Evolutionary conservation across 2,113 vertebrate species (phyloP).

Genomic region (Indicator maculatus): DNA sequence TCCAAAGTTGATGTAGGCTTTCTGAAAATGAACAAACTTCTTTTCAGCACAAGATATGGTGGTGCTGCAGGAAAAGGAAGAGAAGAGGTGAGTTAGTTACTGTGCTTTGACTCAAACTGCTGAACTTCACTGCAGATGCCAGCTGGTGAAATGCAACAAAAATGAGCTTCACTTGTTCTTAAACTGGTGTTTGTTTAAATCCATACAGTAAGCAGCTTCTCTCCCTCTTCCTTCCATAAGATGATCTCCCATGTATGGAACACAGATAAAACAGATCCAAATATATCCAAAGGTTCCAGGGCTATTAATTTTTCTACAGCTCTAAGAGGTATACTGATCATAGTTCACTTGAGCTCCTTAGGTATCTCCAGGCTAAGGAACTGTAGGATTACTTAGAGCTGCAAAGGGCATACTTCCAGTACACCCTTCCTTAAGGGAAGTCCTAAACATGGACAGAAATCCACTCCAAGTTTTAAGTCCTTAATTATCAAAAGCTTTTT

Average conservation of each 20-base stretch:
- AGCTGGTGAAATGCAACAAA: neutral
- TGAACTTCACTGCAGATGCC: neutral
- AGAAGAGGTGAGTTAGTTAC: neutral
- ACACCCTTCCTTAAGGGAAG: neutral
- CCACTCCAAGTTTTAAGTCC: neutral
- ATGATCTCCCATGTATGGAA: neutral
- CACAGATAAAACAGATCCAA: neutral
- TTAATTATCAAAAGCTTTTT: neutral
- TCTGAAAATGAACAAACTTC: slow-evolving; percentile 47
- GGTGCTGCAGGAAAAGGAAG: slow-evolving; percentile 55
- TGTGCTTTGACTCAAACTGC: neutral
- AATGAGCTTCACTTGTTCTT: neutral
- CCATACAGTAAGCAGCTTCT: neutral
- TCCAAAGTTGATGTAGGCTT: slow-evolving; percentile 37
- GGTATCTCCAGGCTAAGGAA: neutral
- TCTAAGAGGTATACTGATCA: neutral
- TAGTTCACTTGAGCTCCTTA: neutral
- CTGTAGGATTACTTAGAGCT: neutral
- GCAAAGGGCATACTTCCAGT: neutral
- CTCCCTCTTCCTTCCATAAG: neutral
- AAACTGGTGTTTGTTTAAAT: neutral
- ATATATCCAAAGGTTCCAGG: neutral
- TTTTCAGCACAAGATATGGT: slow-evolving; percentile 41
- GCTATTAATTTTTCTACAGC: neutral
- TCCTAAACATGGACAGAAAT: neutral